Conservation (phyloP, 2,888 invertebrate genomes). For the Athetis lepigone region DNA sequence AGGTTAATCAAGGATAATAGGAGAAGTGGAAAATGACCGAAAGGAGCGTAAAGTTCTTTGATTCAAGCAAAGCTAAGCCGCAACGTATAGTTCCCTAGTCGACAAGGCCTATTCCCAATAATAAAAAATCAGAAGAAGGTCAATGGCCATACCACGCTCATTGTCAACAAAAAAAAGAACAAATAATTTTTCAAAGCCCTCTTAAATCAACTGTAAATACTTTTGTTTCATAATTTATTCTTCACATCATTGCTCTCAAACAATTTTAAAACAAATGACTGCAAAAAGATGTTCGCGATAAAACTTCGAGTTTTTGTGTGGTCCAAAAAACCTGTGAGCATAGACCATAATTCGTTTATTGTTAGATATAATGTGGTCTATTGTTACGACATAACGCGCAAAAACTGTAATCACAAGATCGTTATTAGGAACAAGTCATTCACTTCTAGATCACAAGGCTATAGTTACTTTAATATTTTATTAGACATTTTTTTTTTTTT, state of each 20-base stretch:
- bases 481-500: no score
- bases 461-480: no score
- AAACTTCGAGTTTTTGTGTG: conserved; percentile 53
- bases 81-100: no score
- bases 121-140: no score
- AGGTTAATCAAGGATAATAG: no score
- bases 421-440: conserved; percentile 66
- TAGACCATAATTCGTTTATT: conserved; percentile 62
- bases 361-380: conserved; percentile 69
- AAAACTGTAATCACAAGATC: conserved; percentile 64
- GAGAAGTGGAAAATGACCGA: no score
- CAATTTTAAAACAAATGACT: conserved; percentile 45
- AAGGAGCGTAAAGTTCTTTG: no score
- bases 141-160: no score
- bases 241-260: conserved; percentile 25
- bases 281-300: conserved; percentile 50
- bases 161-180: background rate
- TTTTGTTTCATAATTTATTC: conserved; percentile 33
- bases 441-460: conserved; percentile 69
- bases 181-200: conserved; percentile 37
- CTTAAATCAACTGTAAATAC: conserved; percentile 29
- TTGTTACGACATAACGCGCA: conserved; percentile 67
- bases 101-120: no score
- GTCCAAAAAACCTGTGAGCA: conserved; percentile 38
- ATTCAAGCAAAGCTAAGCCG: no score